Evolutionary conservation across 2,888 invertebrate genomes (phyloP).

Genomic region (Amiota communis): DNA sequence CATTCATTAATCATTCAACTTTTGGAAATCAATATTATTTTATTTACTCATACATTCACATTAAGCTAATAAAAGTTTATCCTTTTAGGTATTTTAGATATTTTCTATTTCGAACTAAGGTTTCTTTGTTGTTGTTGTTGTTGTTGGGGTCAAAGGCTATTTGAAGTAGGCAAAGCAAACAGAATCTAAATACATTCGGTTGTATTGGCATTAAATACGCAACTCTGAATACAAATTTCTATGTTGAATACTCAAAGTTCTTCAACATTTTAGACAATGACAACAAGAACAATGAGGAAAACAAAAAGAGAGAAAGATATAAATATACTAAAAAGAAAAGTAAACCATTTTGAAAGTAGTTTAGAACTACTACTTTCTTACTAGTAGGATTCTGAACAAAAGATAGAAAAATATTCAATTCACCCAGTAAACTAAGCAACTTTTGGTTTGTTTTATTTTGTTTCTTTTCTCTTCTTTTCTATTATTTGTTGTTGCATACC

Average conservation of each 20-base stretch:
- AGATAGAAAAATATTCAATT: not conserved
- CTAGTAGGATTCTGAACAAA: too few species aligned
- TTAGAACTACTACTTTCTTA: too few species aligned
- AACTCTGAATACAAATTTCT: too few species aligned
- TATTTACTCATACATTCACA: slow-evolving; percentile 13
- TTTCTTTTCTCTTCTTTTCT: not conserved
- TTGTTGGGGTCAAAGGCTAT: slow-evolving; percentile 8
- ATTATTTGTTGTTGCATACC: not conserved
- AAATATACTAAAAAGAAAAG: too few species aligned
- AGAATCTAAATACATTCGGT: not conserved
- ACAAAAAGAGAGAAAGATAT: too few species aligned
- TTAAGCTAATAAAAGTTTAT: slow-evolving; percentile 2
- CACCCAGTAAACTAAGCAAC: too few species aligned
- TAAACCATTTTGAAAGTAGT: too few species aligned
- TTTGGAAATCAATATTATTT: slow-evolving; percentile 38
- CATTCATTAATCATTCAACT: slow-evolving; percentile 40
- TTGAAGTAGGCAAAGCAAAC: slow-evolving; percentile 1
- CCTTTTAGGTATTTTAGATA: not conserved
- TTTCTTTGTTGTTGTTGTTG: not conserved
- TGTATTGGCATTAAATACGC: slow-evolving; percentile 2
- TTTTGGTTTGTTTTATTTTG: too few species aligned
- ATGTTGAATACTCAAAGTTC: not conserved
- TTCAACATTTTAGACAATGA: not conserved
- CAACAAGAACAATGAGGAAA: not conserved
- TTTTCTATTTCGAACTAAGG: not conserved